These are phyloP conservation scores for Papilio aristodemus DNA, from an alignment of 1,140 invertebrate species.

Conservation along the genomic window DNA sequence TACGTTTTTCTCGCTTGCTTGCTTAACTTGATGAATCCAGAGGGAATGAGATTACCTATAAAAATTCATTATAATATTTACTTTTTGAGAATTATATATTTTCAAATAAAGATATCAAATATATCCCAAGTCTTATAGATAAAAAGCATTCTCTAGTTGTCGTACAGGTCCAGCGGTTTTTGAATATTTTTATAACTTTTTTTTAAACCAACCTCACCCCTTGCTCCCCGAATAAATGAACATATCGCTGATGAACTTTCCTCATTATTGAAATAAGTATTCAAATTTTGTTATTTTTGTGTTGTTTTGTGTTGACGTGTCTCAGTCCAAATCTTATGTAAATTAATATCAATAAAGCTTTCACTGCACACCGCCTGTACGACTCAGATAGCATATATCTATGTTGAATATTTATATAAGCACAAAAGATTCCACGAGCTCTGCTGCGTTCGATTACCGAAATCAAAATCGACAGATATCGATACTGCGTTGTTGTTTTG, in stretches of 20 bases:
- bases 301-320: background rate
- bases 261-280: background rate
- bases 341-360: constrained; percentile 30
- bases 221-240: too few relatives aligned
- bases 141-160: too few relatives aligned
- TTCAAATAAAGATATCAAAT: too few relatives aligned
- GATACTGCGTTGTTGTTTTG: constrained; percentile 58
- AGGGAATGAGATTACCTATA: too few relatives aligned
- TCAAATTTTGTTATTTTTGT: constrained; percentile 2
- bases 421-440: constrained; percentile 37
- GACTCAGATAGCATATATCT: constrained; percentile 30
- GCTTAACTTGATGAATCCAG: too few relatives aligned
- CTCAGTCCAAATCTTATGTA: constrained; percentile 11
- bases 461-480: constrained; percentile 65
- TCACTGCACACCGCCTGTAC: constrained; percentile 23
- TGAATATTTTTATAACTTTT: too few relatives aligned
- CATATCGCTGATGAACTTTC: too few relatives aligned
- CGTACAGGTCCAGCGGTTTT: too few relatives aligned
- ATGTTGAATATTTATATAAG: constrained; percentile 33
- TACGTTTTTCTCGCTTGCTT: background rate
- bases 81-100: too few relatives aligned
- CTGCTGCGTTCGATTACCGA: constrained; percentile 52
- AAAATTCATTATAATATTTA: too few relatives aligned
- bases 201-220: too few relatives aligned
- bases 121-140: too few relatives aligned